Evolutionary conservation across 2,888 invertebrate species (phyloP).

Genomic region (Agrypnus murinus): DNA sequence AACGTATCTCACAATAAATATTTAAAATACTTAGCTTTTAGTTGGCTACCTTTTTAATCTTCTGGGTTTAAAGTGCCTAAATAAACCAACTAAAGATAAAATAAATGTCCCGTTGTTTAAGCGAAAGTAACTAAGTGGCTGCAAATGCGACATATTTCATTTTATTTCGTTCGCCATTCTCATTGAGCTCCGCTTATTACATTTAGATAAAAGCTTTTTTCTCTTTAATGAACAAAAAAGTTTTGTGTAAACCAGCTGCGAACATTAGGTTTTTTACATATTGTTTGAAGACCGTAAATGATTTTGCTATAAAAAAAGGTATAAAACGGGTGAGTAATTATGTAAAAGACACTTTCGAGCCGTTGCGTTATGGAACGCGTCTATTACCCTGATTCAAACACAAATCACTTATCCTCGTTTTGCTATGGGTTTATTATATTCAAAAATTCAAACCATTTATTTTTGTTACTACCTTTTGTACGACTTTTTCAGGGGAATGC

Average conservation of each 20-base stretch:
- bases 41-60: neutral
- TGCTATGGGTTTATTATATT: neutral
- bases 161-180: neutral
- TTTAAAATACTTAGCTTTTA: neutral
- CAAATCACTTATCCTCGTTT: neutral
- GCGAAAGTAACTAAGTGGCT: too few relatives aligned
- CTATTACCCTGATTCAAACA: constrained; percentile 8
- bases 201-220: constrained; percentile 16
- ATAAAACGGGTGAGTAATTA: neutral
- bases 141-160: neutral
- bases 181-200: neutral
- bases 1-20: neutral
- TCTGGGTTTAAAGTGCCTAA: too few relatives aligned
- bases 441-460: neutral
- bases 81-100: too few relatives aligned
- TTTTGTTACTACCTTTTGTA: neutral
- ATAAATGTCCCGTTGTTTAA: too few relatives aligned
- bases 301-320: neutral
- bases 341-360: constrained; percentile 6
- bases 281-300: constrained; percentile 1
- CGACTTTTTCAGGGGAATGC: neutral
- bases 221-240: neutral
- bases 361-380: constrained; percentile 1
- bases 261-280: constrained; percentile 1
- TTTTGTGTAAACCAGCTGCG: constrained; percentile 5